Evolutionary conservation across 2,797 vertebrate genomes (phyloP).

Genomic region (Triplophysa yarkandensis): DNA sequence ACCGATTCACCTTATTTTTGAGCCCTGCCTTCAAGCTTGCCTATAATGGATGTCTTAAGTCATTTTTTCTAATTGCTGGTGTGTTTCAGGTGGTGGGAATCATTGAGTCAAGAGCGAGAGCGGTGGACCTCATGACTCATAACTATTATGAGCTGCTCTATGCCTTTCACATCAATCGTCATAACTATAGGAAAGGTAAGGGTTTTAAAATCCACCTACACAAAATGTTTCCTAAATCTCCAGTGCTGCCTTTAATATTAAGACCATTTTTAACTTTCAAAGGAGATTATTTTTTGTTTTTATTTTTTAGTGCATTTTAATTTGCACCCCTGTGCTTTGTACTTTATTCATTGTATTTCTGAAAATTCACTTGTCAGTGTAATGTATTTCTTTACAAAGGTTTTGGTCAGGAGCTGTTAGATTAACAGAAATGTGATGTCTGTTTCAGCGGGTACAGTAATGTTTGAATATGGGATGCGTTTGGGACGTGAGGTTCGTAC

Average conservation of each 20-base stretch:
- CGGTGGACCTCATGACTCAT: constrained; percentile 90
- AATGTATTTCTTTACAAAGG: too few species aligned
- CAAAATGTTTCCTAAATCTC: too few species aligned
- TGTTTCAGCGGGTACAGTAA: constrained; percentile 86
- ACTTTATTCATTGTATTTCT: too few species aligned
- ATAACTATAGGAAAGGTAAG: constrained; percentile 95
- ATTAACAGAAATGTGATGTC: constrained; percentile 7
- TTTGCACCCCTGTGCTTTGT: too few species aligned
- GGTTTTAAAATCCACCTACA: too few species aligned
- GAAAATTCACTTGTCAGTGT: too few species aligned
- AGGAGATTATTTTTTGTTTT: too few species aligned
- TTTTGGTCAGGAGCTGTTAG: background rate
- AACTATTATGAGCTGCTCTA: constrained; percentile 97
- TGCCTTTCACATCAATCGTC: constrained; percentile 91
- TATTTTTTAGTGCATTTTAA: too few species aligned
- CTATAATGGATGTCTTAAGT: background rate
- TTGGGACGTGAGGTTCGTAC: constrained; percentile 91
- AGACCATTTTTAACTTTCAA: too few species aligned
- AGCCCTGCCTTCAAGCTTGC: background rate
- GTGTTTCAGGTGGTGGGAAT: constrained; percentile 86
- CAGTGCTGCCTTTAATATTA: too few species aligned
- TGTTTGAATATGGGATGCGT: constrained; percentile 93
- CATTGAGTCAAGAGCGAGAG: constrained; percentile 90
- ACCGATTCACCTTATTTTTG: background rate
- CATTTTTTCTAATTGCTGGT: background rate